phyloP scores from a whole-genome alignment of 2,113 vertebrate species.

The Anarrhichthys ocellatus region DNA sequence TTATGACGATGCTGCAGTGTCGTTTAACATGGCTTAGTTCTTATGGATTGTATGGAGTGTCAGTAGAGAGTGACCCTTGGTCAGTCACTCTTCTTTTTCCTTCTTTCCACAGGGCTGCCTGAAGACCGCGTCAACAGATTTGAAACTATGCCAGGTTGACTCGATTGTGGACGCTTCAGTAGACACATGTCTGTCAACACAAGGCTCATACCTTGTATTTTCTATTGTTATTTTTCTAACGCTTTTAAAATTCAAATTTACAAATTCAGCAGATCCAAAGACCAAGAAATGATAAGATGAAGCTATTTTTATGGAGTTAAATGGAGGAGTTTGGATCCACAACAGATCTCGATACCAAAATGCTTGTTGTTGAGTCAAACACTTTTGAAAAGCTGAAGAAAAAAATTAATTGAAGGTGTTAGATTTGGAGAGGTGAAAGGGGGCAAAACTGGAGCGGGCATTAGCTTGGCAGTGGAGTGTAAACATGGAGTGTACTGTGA shows the following conservation, averaged over 20 bases:
- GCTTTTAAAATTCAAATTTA: neutral
- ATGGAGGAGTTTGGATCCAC: neutral
- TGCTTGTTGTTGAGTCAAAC: neutral
- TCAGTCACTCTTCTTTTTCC: neutral
- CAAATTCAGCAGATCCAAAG: neutral
- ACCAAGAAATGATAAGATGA: neutral
- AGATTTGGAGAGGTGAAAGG: neutral
- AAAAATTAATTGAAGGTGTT: neutral
- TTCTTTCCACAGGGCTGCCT: neutral
- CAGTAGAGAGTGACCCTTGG: neutral
- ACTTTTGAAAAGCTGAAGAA: neutral
- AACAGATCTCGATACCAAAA: neutral
- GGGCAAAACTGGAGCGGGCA: neutral
- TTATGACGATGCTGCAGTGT: neutral
- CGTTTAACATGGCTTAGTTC: neutral
- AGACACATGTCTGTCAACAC: neutral
- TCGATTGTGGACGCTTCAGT: neutral
- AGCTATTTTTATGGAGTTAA: neutral
- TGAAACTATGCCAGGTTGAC: neutral
- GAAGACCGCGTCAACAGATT: neutral
- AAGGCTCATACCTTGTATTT: neutral
- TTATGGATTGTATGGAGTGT: neutral
- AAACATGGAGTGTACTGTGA: neutral
- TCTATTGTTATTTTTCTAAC: neutral
- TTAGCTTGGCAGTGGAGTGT: neutral